Conservation (phyloP, 1,140 invertebrate genomes). For the Paralvinella palmiformis region DNA sequence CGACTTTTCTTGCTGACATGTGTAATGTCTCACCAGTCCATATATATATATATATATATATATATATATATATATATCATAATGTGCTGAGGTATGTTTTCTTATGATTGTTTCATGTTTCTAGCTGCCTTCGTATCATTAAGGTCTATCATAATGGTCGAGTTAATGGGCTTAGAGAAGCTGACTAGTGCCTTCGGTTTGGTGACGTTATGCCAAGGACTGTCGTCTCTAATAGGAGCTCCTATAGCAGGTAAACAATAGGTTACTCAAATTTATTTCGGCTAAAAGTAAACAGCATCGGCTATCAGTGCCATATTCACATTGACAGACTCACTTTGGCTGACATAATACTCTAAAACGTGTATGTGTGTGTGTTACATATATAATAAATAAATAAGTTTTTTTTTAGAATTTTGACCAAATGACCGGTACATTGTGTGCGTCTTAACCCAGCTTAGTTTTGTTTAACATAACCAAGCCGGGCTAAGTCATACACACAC, state of each 20-base stretch:
- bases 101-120: constrained; percentile 28
- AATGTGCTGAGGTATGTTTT: neutral
- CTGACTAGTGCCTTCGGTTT: constrained; percentile 95
- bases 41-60: too few species aligned
- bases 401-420: neutral
- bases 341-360: neutral
- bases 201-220: constrained; percentile 48
- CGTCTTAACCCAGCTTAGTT: neutral
- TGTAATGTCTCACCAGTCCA: too few species aligned
- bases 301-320: neutral
- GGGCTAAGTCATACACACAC: neutral
- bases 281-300: neutral
- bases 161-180: constrained; percentile 88
- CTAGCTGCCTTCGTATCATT: constrained; percentile 93
- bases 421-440: neutral
- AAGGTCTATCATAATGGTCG: constrained; percentile 95
- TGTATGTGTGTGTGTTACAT: neutral
- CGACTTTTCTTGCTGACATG: too few species aligned
- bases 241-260: constrained; percentile 15
- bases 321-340: neutral
- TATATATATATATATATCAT: neutral
- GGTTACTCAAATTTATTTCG: too few species aligned
- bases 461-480: neutral
- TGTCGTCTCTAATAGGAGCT: constrained; percentile 17
- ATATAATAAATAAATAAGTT: neutral